Percentiles rank a stretch among this genome's conserved stretches.
These are phyloP conservation scores for Amblyjoppa fuscipennis DNA, from an alignment of 2,888 invertebrate species.

Conservation along the genomic window DNA sequence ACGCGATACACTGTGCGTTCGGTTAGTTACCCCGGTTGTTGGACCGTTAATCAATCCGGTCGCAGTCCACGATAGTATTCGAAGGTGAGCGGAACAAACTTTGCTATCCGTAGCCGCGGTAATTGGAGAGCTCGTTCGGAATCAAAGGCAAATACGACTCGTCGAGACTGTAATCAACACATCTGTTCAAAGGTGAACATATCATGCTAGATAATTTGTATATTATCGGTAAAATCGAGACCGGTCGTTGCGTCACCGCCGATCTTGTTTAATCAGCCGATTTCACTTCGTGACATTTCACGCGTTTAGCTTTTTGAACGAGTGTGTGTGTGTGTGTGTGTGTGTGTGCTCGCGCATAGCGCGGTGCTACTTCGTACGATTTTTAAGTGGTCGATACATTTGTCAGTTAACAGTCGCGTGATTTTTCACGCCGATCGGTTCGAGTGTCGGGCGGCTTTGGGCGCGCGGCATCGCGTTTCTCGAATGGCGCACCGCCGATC, in stretches of 20 bases:
- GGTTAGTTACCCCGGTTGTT: not conserved
- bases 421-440: constrained; percentile 28
- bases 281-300: constrained; percentile 63
- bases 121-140: not conserved
- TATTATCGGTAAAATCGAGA: constrained; percentile 11
- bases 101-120: not conserved
- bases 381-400: constrained; percentile 14
- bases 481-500: constrained; percentile 33
- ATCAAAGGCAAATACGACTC: not conserved
- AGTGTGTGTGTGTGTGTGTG: too few relatives aligned
- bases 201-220: not conserved
- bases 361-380: not conserved
- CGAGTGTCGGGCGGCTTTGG: constrained; percentile 15
- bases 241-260: constrained; percentile 43
- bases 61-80: not conserved
- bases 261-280: constrained; percentile 48
- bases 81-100: not conserved
- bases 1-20: not conserved
- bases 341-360: not conserved
- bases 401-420: constrained; percentile 1
- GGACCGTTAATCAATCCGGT: not conserved
- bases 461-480: constrained; percentile 26
- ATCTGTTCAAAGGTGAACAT: not conserved
- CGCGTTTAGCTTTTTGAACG: not conserved
- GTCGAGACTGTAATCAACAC: constrained; percentile 18